A percentile compares a stretch with the other conserved stretches of the same genome.
phyloP scores from a whole-genome alignment of 2,888 invertebrate genomes.

The Scrobipalpa costella region DNA sequence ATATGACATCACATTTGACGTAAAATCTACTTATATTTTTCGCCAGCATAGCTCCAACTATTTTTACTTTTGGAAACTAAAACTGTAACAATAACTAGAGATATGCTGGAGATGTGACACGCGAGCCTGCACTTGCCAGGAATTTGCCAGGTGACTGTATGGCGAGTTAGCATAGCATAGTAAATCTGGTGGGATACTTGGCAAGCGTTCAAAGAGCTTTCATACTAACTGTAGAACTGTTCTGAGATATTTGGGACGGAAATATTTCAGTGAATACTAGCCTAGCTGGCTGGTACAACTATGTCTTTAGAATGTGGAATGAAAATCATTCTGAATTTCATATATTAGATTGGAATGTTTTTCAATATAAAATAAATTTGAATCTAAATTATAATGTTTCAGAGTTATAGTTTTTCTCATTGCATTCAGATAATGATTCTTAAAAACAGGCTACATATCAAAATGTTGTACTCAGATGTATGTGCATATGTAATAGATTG shows the following conservation, averaged over 20 bases:
- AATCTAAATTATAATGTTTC: too few species aligned
- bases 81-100: conserved; percentile 18
- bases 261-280: conserved; percentile 17
- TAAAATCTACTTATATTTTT: background rate
- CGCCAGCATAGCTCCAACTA: conserved; percentile 3
- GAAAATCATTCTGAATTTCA: too few species aligned
- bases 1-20: background rate
- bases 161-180: background rate
- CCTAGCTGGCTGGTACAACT: background rate
- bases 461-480: too few species aligned
- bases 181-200: conserved; percentile 23
- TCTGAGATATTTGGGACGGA: conserved; percentile 37
- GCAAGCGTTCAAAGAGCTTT: conserved; percentile 33
- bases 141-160: background rate
- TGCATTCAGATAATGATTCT: too few species aligned
- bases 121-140: background rate
- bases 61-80: conserved; percentile 16
- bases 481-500: too few species aligned
- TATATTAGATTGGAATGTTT: background rate
- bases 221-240: conserved; percentile 28
- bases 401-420: too few species aligned
- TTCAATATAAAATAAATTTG: background rate
- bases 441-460: too few species aligned
- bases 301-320: background rate
- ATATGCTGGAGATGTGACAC: background rate